Percentiles rank a stretch among this genome's conserved stretches.
Evolutionary conservation across 1,140 invertebrate species (phyloP).

Genomic region (Pseudoatta argentina): DNA sequence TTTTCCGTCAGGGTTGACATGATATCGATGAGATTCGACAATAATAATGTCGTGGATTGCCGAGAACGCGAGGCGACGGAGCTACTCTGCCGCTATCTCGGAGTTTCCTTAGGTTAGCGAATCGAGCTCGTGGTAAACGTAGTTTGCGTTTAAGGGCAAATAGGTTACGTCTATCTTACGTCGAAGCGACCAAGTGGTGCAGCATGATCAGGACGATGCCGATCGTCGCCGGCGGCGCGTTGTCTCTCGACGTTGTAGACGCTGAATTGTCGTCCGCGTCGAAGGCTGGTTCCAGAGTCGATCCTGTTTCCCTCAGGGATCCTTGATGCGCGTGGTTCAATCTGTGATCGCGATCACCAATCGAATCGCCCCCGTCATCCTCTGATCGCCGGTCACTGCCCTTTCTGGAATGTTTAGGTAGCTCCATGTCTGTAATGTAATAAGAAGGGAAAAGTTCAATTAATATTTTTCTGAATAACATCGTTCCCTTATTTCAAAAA

Average conservation of each 20-base stretch:
- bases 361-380: constrained; percentile 66
- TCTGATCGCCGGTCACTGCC: constrained; percentile 66
- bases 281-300: constrained; percentile 76
- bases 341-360: constrained; percentile 76
- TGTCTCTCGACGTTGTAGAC: constrained; percentile 60
- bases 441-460: neutral
- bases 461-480: neutral
- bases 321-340: constrained; percentile 82
- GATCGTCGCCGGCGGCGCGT: constrained; percentile 36
- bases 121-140: constrained; percentile 38
- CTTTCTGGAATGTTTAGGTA: constrained; percentile 79
- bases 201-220: constrained; percentile 61
- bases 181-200: constrained; percentile 64
- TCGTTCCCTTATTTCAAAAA: neutral
- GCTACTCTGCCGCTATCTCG: neutral
- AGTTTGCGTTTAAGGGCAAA: constrained; percentile 31
- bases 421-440: constrained; percentile 75
- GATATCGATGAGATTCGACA: neutral
- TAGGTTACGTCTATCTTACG: constrained; percentile 64
- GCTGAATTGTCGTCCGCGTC: constrained; percentile 58
- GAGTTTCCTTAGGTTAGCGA: constrained; percentile 35
- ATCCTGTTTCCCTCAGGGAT: constrained; percentile 80
- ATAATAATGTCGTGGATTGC: constrained; percentile 5
- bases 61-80: constrained; percentile 36
- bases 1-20: constrained; percentile 9